Percentiles rank a stretch among this genome's conserved stretches.
These are phyloP conservation scores for Rafetus swinhoei DNA, from an alignment of 2,113 vertebrate species.

Conservation along the genomic window DNA sequence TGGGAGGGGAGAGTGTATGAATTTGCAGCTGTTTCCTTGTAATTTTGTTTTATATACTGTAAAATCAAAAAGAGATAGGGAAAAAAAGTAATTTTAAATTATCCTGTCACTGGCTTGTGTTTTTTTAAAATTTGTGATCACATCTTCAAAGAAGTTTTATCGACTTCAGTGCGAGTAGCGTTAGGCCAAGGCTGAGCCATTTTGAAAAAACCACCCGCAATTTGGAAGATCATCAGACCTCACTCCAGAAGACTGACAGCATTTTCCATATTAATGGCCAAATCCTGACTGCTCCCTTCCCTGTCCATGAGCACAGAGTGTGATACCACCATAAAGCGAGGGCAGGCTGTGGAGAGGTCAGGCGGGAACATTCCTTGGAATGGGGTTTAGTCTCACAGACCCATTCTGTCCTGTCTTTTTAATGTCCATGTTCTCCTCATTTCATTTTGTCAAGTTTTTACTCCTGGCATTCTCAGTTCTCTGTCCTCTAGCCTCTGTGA, in stretches of 20 bases:
- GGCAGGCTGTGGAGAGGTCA: background rate
- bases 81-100: background rate
- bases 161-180: background rate
- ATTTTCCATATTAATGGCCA: background rate
- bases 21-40: background rate
- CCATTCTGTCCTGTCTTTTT: background rate
- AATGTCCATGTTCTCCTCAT: background rate
- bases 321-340: background rate
- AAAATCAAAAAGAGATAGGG: background rate
- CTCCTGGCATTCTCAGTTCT: background rate
- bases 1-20: background rate
- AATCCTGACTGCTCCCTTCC: background rate
- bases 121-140: background rate
- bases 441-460: background rate
- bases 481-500: background rate
- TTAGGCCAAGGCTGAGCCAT: background rate
- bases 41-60: background rate
- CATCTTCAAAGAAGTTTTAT: background rate
- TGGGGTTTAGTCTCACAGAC: background rate
- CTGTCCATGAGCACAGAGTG: background rate
- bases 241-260: background rate
- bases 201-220: background rate
- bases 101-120: background rate
- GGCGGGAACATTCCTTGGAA: background rate
- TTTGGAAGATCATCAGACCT: background rate